Evolutionary conservation across 2,888 invertebrate species (phyloP).

Genomic region (Strigamia maritima): DNA sequence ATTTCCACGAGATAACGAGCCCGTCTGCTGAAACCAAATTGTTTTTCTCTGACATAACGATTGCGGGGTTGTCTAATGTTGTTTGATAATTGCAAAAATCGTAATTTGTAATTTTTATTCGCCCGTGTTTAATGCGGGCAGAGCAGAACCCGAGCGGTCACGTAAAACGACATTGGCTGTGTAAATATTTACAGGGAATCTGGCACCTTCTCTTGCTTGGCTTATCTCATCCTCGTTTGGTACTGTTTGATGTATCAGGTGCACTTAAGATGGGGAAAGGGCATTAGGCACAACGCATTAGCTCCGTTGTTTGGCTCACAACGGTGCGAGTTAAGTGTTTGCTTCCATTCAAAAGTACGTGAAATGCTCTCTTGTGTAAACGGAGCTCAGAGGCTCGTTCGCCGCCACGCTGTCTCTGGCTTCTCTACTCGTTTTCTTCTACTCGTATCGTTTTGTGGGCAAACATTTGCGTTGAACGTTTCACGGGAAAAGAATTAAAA

Average conservation of each 20-base stretch:
- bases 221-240: neutral
- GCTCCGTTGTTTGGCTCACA: constrained; percentile 4
- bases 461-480: constrained; percentile 4
- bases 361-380: constrained; percentile 4
- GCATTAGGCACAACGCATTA: constrained; percentile 4
- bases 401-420: neutral
- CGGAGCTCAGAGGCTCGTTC: neutral
- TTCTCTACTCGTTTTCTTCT: neutral
- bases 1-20: neutral
- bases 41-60: too few relatives aligned
- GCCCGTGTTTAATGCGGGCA: neutral
- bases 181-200: constrained; percentile 4
- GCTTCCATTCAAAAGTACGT: constrained; percentile 4
- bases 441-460: constrained; percentile 4
- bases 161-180: neutral
- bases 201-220: constrained; percentile 4
- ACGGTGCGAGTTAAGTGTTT: neutral
- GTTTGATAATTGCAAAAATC: neutral
- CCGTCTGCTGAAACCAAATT: too few relatives aligned
- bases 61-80: neutral
- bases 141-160: neutral
- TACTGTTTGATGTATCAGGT: constrained; percentile 4
- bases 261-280: constrained; percentile 1
- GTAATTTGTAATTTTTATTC: neutral
- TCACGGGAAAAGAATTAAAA: neutral